Base-by-base conservation (phyloP, 2,797 vertebrate genomes). In the Heterohyrax brucei region DNA sequence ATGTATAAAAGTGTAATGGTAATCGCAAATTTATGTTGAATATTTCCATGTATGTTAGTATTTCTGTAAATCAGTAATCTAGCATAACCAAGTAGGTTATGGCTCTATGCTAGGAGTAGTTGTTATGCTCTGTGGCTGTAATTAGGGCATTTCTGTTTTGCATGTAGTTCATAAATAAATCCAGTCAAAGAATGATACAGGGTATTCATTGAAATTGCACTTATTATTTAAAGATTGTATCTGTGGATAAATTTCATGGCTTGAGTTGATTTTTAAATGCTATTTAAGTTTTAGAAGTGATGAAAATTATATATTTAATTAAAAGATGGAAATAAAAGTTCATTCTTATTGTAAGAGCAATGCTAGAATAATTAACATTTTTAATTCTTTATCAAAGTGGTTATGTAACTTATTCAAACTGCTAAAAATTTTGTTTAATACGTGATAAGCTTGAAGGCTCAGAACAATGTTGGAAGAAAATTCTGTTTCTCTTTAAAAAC, bases 331-430 rank as follows among this genome's bases (percentile, higher is more conserved):
- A 92, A 86, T 88, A 89, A 95, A 96, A 86, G 46, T 61, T 62
- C 39, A 81, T 22, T 73, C 22, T 39, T 39, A 68, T 28, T 10
- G 4, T 94, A 93, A 96, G 73, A 56, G 10, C 64, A 94, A 7
- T 81, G 33, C 89, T 33, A 81, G 68, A 94, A 64, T 89, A 73
- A n/a, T 50, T 82, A 48, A 26, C 39, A 28, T 66, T 89, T 97
- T 68, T 0, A 93, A 91, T 89, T 93, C 13, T 91, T 94, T 92
- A 18, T 70, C 79, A 92, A 61, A 88, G 46, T 13, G 89, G 8
- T 87, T 96, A 33, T 72, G 5, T 90, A 90, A 78, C 89, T 91
- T 94, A 89, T 91, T 87, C 46, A 89, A 82, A 75, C 30, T 96
- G 66, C 44, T 77, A 24, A 81, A 93, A 92, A 66, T 12, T 92